Conservation (phyloP, 1,140 invertebrate genomes). For the Tetragnatha versicolor region DNA sequence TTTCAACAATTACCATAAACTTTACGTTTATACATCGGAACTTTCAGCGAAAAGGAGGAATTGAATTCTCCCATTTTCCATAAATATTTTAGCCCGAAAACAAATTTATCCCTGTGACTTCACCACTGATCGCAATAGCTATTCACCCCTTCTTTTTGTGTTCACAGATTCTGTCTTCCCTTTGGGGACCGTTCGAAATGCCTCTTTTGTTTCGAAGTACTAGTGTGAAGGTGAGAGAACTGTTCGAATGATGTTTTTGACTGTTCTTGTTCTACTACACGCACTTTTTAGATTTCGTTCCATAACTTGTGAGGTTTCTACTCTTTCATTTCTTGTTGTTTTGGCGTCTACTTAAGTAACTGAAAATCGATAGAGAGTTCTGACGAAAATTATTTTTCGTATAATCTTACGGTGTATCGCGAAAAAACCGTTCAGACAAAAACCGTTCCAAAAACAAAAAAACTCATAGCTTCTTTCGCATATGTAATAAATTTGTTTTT, state of each 20-base stretch:
- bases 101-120: neutral
- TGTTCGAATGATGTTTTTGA: neutral
- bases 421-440: no score
- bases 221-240: neutral
- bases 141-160: conserved; percentile 17
- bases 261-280: no score
- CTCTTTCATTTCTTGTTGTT: neutral
- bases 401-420: no score
- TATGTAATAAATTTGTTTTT: no score
- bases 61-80: conserved; percentile 27
- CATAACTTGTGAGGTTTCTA: neutral
- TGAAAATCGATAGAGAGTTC: conserved; percentile 22
- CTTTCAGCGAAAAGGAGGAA: neutral
- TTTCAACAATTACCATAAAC: conserved; percentile 43
- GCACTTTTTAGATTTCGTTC: conserved; percentile 18
- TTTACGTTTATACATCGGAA: conserved; percentile 42
- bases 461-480: no score
- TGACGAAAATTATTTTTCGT: no score
- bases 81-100: conserved; percentile 41
- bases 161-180: neutral
- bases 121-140: conserved; percentile 6
- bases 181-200: neutral
- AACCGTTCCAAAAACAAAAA: no score
- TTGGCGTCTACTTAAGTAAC: neutral
- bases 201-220: neutral